phyloP scores from a whole-genome alignment of 2,113 vertebrate species.

The Rhabdornis inornatus region DNA sequence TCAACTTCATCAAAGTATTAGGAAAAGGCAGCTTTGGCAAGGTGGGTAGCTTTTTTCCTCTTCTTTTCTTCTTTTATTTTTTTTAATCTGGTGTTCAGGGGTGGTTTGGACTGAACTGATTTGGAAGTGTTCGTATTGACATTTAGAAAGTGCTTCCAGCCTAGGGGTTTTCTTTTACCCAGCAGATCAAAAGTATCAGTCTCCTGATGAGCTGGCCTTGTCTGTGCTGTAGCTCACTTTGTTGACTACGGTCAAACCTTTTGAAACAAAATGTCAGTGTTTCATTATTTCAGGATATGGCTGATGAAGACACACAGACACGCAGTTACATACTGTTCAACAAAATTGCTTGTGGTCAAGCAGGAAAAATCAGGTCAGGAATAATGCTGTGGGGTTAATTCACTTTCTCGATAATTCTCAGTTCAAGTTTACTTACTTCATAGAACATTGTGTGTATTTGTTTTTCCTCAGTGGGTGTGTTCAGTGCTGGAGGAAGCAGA shows the following conservation, averaged over 20 bases:
- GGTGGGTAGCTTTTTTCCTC: constrained; percentile 64
- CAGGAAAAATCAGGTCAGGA: neutral
- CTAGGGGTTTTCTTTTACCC: neutral
- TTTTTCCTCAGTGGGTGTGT: neutral
- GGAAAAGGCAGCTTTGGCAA: constrained; percentile 99
- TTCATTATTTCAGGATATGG: neutral
- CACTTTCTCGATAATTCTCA: neutral
- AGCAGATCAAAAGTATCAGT: neutral
- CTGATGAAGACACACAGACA: neutral
- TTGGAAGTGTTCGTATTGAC: neutral
- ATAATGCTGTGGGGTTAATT: neutral
- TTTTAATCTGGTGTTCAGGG: neutral
- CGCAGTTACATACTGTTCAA: neutral
- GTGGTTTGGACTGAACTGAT: neutral
- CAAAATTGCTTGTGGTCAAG: neutral
- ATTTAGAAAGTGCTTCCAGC: neutral
- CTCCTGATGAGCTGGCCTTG: neutral
- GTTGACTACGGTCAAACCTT: neutral
- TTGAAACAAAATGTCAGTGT: neutral
- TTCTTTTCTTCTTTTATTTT: neutral
- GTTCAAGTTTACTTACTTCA: neutral
- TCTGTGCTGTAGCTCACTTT: neutral
- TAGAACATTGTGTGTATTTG: neutral
- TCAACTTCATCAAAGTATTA: constrained; percentile 97
- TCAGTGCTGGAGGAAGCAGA: neutral